These are phyloP conservation scores for Uropsilus gracilis DNA, from an alignment of 2,113 vertebrate species.

Conservation along the genomic window DNA sequence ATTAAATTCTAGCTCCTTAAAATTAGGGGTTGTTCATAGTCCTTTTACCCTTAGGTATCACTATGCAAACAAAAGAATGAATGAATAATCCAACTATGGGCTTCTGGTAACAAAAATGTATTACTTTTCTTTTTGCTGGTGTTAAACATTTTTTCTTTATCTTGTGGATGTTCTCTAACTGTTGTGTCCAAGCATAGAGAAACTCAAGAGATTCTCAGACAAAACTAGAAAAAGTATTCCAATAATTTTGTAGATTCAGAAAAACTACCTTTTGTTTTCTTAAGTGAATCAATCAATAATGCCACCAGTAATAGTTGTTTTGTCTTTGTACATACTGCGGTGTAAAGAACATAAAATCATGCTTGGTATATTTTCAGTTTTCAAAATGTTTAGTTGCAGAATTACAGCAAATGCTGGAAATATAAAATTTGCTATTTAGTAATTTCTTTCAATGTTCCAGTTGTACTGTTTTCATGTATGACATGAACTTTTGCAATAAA, in stretches of 20 bases:
- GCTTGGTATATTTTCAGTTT: background rate
- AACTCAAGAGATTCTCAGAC: background rate
- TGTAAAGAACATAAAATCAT: background rate
- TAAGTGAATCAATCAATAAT: background rate
- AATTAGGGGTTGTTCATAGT: background rate
- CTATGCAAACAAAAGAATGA: background rate
- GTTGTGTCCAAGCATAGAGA: background rate
- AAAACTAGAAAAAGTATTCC: background rate
- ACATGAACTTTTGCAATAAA: background rate
- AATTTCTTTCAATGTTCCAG: background rate
- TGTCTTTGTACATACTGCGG: background rate
- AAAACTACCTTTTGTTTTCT: background rate
- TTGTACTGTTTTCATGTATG: background rate
- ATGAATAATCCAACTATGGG: background rate
- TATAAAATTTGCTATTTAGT: background rate
- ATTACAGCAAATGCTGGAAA: slow-evolving; percentile 3
- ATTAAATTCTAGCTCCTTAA: background rate
- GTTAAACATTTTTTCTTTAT: background rate
- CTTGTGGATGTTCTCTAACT: background rate
- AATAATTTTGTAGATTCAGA: background rate
- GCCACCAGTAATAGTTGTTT: background rate
- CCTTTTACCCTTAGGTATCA: background rate
- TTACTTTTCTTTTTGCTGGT: background rate
- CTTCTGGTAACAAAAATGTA: background rate
- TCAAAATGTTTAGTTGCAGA: background rate